phyloP scores from a whole-genome alignment of 1,140 invertebrate species.

The Drosophila carrolli region DNA sequence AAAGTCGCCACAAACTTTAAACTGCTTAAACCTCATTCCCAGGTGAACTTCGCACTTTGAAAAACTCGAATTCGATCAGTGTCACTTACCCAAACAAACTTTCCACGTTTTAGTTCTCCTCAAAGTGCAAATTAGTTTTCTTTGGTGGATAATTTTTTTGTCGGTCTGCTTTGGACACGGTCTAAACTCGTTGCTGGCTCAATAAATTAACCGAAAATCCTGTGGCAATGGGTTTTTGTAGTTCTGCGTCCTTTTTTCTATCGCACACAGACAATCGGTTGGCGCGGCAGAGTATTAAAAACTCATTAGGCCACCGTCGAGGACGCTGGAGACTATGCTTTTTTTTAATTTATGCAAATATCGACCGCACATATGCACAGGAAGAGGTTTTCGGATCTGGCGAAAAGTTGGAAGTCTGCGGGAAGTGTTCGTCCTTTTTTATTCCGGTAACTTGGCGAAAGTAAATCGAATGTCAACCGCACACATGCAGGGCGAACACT shows the following conservation, averaged over 20 bases:
- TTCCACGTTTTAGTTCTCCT: conserved; percentile 35
- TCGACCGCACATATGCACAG: conserved; percentile 58
- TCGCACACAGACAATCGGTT: conserved; percentile 41
- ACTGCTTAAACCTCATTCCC: conserved; percentile 11
- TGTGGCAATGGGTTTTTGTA: conserved; percentile 60
- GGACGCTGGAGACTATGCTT: conserved; percentile 28
- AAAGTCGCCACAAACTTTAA: conserved; percentile 6
- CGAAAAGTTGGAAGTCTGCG: conserved; percentile 72
- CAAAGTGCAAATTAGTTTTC: conserved; percentile 51
- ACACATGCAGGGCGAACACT: conserved; percentile 52
- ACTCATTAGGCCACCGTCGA: conserved; percentile 70
- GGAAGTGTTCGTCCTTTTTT: conserved; percentile 32
- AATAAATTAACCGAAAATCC: conserved; percentile 72
- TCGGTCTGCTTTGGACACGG: conserved; percentile 42
- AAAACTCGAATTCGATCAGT: conserved; percentile 32
- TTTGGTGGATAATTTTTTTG: conserved; percentile 16
- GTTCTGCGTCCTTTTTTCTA: conserved; percentile 32
- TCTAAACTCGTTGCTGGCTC: conserved; percentile 48
- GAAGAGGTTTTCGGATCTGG: conserved; percentile 34
- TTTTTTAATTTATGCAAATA: conserved; percentile 77
- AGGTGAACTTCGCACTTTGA: conserved; percentile 20
- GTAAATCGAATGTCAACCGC: conserved; percentile 75
- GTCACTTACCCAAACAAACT: conserved; percentile 40
- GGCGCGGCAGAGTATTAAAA: conserved; percentile 76
- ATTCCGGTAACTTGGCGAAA: conserved; percentile 55